These are phyloP conservation scores for Ranitomeya imitator DNA, from an alignment of 2,113 vertebrate species.

Conservation along the genomic window DNA sequence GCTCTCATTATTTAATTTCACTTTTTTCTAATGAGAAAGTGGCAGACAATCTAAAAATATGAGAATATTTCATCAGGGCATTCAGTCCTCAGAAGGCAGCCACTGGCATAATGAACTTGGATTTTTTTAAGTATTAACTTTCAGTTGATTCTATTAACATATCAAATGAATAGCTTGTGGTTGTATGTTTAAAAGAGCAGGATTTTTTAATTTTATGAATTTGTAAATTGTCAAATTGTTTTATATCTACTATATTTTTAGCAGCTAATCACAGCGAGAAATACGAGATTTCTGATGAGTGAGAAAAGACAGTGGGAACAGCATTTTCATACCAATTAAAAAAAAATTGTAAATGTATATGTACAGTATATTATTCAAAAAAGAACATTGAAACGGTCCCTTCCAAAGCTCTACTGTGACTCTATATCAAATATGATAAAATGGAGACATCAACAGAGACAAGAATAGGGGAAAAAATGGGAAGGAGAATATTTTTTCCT, in stretches of 20 bases:
- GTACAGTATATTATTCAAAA: not conserved
- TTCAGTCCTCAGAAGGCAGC: slow-evolving; percentile 8
- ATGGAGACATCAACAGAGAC: no score
- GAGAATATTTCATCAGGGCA: slow-evolving; percentile 20
- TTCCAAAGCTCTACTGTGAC: not conserved
- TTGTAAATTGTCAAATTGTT: not conserved
- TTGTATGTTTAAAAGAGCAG: not conserved
- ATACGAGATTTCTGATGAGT: not conserved
- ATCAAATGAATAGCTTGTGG: not conserved
- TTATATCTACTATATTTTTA: not conserved
- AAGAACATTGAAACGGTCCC: not conserved
- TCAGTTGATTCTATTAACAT: not conserved
- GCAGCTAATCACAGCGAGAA: no score
- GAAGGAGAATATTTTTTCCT: no score
- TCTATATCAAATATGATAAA: not conserved
- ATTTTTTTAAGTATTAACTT: slow-evolving; percentile 8
- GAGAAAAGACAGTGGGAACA: not conserved
- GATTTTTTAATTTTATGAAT: not conserved
- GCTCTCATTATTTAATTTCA: slow-evolving; percentile 41
- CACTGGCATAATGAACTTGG: not conserved
- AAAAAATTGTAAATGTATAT: not conserved
- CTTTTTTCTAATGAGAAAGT: slow-evolving; percentile 28
- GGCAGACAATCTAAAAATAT: slow-evolving; percentile 39
- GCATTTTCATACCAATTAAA: not conserved
- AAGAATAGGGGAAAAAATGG: no score